Base-by-base conservation (phyloP, 1,140 invertebrate species). In the Pomacea maculata region DNA sequence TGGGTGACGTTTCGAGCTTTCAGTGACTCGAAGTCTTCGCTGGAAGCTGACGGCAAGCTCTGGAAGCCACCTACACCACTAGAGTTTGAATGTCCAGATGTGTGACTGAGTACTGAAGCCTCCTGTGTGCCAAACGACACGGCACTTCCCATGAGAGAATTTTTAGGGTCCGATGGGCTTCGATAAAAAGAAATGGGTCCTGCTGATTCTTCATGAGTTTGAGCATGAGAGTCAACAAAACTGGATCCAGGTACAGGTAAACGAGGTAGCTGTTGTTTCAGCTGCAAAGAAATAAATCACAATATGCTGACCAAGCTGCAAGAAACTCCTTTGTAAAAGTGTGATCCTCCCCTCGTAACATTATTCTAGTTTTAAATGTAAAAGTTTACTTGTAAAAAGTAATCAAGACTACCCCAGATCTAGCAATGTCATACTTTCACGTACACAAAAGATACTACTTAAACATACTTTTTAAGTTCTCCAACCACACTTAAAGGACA, bases 1-100 rank as follows among this genome's bases (percentile, higher is more conserved):
- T 86, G 87, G 45, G 83, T 76, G 17, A 79, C 78, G 68, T 85
- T 86, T 64, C 85, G 84, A 70, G 81, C 70, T 79, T 86, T 85
- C 17, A 88, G 75, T 15, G 86, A 86, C 65, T 83, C 70, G 21
- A 85, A 84, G 78, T 88, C 83, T 70, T 67, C 71, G 25, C 78
- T 81, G 65, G 34, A 75, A 14, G 73, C 14, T 2, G 78, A 64
- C 29, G 6, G 12, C 21, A 70, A 34, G 9, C 67, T 70, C 6
- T n/a, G 67, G 21, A 34, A 25, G 67, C 67, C 67, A 70, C 29
- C 29, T 70, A 25, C n/a, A 70, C 67, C 57, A 55, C 83, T 73
- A 21, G 55, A 55, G 52, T 81, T 82, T 25, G 78, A 80, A 5
- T 76, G 82, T n/a, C 83, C 81, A 17, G 84, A 86, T 0, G 81